Evolutionary conservation across 1,140 invertebrate genomes (phyloP).

Genomic region (Lasioglossum albipes): DNA sequence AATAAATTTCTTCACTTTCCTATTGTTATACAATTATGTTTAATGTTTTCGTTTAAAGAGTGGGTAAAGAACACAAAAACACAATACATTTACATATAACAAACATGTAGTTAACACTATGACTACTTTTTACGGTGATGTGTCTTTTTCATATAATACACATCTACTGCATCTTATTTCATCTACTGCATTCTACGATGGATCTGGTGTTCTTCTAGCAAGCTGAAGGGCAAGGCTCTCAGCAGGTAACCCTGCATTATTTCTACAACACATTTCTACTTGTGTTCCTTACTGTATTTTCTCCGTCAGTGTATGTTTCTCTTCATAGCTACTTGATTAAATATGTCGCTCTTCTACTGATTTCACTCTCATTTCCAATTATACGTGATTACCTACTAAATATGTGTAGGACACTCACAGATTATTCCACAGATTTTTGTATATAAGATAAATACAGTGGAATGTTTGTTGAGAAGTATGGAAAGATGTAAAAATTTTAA

Average conservation of each 20-base stretch:
- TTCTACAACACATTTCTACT: slow-evolving; percentile 59
- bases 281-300: slow-evolving; percentile 54
- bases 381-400: background rate
- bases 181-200: slow-evolving; percentile 76
- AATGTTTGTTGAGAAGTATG: too few relatives aligned
- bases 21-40: background rate
- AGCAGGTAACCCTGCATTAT: slow-evolving; percentile 85
- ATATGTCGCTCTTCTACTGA: slow-evolving; percentile 19
- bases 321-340: slow-evolving; percentile 20
- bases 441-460: background rate
- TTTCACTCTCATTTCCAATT: slow-evolving; percentile 9
- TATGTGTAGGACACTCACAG: slow-evolving; percentile 3
- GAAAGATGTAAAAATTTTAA: too few relatives aligned
- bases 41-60: background rate
- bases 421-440: slow-evolving; percentile 2
- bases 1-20: background rate
- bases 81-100: slow-evolving; percentile 4
- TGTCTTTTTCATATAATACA: slow-evolving; percentile 74
- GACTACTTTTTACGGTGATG: slow-evolving; percentile 72
- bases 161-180: slow-evolving; percentile 64
- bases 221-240: slow-evolving; percentile 89
- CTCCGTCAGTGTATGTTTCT: slow-evolving; percentile 52
- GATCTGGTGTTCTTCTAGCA: slow-evolving; percentile 85
- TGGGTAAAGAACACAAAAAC: slow-evolving; percentile 8
- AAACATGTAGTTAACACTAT: slow-evolving; percentile 57